Conservation (phyloP, 92 coral and sea anemone genomes). For the Palythoa grandis region DNA sequence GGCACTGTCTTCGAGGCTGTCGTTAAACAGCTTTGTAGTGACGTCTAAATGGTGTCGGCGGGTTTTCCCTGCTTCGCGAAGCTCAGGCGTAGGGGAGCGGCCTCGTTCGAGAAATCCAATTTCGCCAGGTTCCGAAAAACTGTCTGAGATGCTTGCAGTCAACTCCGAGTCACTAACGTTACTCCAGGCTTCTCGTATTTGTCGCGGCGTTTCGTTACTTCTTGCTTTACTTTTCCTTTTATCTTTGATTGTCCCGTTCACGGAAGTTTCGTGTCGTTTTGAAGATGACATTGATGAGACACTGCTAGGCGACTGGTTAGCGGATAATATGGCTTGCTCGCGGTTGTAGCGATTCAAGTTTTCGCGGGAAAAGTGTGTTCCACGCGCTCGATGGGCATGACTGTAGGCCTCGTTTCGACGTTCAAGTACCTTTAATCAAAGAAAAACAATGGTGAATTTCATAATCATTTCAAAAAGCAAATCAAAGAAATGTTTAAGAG, state of each 20-base stretch:
- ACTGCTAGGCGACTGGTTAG: constrained; percentile 45
- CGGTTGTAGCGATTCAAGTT: constrained; percentile 70
- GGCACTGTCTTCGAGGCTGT: constrained; percentile 66
- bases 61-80: constrained; percentile 78
- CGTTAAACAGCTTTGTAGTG: constrained; percentile 81
- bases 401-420: constrained; percentile 93
- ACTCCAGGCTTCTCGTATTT: constrained; percentile 78
- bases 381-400: constrained; percentile 78
- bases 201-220: constrained; percentile 51
- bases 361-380: constrained; percentile 90
- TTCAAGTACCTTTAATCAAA: constrained; percentile 64
- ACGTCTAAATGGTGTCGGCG: constrained; percentile 95
- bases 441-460: too few relatives aligned
- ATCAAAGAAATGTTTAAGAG: too few relatives aligned
- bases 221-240: constrained; percentile 5
- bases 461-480: too few relatives aligned
- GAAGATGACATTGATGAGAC: constrained; percentile 44
- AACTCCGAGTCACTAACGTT: constrained; percentile 57
- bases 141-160: constrained; percentile 50
- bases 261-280: constrained; percentile 26
- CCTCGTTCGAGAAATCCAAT: constrained; percentile 86
- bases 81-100: constrained; percentile 97
- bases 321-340: constrained; percentile 34
- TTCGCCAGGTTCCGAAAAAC: constrained; percentile 52
- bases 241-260: constrained; percentile 8